phyloP scores from a whole-genome alignment of 2,888 invertebrate species.

The Diplolepis rosae region DNA sequence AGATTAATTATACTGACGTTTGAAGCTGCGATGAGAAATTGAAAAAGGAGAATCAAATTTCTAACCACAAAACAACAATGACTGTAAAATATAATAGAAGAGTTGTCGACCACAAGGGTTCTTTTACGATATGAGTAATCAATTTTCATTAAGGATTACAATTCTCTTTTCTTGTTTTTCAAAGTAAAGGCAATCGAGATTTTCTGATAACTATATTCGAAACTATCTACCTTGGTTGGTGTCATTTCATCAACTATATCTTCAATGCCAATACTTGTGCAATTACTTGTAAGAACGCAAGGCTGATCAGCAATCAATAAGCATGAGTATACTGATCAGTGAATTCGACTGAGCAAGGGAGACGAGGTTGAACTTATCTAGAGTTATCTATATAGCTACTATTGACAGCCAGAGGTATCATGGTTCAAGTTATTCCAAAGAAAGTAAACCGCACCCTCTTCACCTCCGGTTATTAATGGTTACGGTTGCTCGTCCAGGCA shows the following conservation, averaged over 20 bases:
- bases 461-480: constrained; percentile 61
- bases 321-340: constrained; percentile 43
- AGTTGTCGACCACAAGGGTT: too few species aligned
- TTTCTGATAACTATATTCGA: background rate
- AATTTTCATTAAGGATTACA: constrained; percentile 51
- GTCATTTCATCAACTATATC: constrained; percentile 60
- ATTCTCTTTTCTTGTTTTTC: background rate
- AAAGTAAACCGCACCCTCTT: constrained; percentile 53
- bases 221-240: constrained; percentile 45
- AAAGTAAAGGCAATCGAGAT: background rate
- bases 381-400: constrained; percentile 40
- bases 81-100: too few species aligned
- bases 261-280: constrained; percentile 42
- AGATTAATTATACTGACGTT: background rate
- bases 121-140: constrained; percentile 53
- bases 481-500: constrained; percentile 50
- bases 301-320: constrained; percentile 48
- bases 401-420: constrained; percentile 51
- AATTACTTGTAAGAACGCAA: background rate
- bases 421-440: constrained; percentile 52
- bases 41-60: too few species aligned
- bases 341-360: constrained; percentile 34
- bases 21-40: constrained; percentile 17
- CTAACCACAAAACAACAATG: too few species aligned
- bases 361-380: constrained; percentile 32